Evolutionary conservation across 1,140 invertebrate genomes (phyloP).

Genomic region (Ridgeia piscesae): DNA sequence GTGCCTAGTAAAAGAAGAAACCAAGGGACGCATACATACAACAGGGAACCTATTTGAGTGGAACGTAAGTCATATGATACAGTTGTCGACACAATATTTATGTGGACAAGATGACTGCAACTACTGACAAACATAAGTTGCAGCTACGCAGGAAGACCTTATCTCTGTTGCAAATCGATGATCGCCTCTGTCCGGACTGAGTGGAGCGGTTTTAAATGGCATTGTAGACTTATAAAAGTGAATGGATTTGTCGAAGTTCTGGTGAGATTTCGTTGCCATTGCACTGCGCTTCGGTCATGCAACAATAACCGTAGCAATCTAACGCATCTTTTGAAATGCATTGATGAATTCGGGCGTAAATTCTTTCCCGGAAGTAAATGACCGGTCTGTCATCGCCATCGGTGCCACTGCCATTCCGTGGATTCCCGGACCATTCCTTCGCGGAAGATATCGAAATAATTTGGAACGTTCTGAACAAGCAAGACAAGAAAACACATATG

Average conservation of each 20-base stretch:
- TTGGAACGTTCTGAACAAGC: background rate
- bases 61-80: background rate
- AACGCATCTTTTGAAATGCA: background rate
- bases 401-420: background rate
- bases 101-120: background rate
- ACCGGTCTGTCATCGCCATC: background rate
- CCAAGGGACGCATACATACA: background rate
- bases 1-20: background rate
- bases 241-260: background rate
- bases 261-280: background rate
- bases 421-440: background rate
- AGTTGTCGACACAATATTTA: background rate
- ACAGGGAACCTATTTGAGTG: background rate
- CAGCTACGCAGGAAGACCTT: background rate
- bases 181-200: background rate
- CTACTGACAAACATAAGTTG: background rate
- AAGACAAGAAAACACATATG: background rate
- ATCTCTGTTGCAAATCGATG: background rate
- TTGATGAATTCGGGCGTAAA: background rate
- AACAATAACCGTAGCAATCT: background rate
- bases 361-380: constrained; percentile 5
- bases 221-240: background rate
- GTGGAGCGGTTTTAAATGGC: background rate
- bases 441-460: background rate
- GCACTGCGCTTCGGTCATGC: background rate